Percentiles rank a stretch among this genome's conserved stretches.
These are phyloP conservation scores for Marisa cornuarietis DNA, from an alignment of 1,140 invertebrate genomes.

Conservation along the genomic window DNA sequence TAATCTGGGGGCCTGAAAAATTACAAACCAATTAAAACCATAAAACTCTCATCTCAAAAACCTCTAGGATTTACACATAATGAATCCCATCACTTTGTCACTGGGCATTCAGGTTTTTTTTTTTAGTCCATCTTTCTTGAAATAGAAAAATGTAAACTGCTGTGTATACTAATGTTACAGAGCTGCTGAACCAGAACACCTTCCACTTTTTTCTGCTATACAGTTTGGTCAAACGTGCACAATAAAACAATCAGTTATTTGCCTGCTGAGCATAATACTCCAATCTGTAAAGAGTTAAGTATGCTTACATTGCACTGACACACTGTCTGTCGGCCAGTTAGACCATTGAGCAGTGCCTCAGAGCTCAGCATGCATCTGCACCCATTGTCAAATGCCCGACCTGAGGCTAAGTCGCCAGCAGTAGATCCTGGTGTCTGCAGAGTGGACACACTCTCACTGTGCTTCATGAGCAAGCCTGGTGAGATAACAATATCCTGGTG, in stretches of 20 bases:
- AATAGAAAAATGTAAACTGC: too few relatives aligned
- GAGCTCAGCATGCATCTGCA: slow-evolving; percentile 87
- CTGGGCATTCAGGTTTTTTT: too few relatives aligned
- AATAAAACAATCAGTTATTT: too few relatives aligned
- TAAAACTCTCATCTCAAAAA: too few relatives aligned
- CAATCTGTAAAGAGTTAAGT: not conserved
- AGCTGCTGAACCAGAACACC: too few relatives aligned
- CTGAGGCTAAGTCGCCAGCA: slow-evolving; percentile 87
- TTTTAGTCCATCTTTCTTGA: too few relatives aligned
- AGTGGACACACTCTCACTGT: slow-evolving; percentile 38
- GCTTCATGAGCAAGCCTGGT: slow-evolving; percentile 49
- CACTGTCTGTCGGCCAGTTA: slow-evolving; percentile 54
- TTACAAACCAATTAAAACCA: not conserved
- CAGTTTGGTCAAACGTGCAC: too few relatives aligned
- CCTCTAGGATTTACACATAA: too few relatives aligned
- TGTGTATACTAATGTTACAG: too few relatives aligned
- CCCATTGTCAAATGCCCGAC: slow-evolving; percentile 94
- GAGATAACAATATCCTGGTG: not conserved
- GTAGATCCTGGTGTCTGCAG: slow-evolving; percentile 15
- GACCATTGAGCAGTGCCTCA: slow-evolving; percentile 69
- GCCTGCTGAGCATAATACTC: too few relatives aligned
- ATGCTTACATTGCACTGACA: slow-evolving; percentile 60
- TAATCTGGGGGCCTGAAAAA: slow-evolving; percentile 78
- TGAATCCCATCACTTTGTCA: too few relatives aligned
- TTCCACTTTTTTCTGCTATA: too few relatives aligned